These are phyloP conservation scores for Lithobates pipiens DNA, from an alignment of 2,797 vertebrate species.

Conservation along the genomic window DNA sequence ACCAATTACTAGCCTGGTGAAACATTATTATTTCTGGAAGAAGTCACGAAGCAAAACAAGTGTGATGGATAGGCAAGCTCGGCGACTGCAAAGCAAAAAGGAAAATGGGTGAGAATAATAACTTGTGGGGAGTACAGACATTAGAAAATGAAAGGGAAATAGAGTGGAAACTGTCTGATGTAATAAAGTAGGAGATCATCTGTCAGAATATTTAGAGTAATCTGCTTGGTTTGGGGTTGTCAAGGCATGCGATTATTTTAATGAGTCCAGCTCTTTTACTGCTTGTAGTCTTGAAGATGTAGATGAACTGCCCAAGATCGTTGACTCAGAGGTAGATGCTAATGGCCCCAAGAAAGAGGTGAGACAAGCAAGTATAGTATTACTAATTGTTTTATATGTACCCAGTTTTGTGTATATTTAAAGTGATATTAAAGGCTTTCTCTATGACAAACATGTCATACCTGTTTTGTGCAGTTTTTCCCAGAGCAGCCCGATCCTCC, in stretches of 20 bases:
- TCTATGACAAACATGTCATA: too few species aligned
- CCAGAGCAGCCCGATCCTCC: too few species aligned
- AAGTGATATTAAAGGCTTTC: too few species aligned
- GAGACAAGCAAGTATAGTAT: not conserved
- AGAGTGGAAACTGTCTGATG: not conserved
- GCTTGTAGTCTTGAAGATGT: conserved; percentile 27
- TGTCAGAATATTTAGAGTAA: not conserved
- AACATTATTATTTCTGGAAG: conserved; percentile 95
- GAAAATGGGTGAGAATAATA: conserved; percentile 88
- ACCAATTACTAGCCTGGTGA: conserved; percentile 89
- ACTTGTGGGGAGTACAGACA: not conserved
- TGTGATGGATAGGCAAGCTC: conserved; percentile 92
- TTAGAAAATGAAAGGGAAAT: not conserved
- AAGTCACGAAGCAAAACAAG: conserved; percentile 91
- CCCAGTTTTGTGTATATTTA: not conserved
- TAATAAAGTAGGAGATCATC: not conserved
- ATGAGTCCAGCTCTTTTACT: not conserved
- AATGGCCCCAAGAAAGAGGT: conserved; percentile 47
- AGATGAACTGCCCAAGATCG: conserved; percentile 23
- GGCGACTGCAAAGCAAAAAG: conserved; percentile 84
- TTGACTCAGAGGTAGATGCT: conserved; percentile 30
- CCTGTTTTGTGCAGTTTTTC: too few species aligned
- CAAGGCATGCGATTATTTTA: not conserved
- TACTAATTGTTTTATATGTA: not conserved
- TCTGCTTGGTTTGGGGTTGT: not conserved